A percentile compares a stretch with the other conserved stretches of the same genome.
These are phyloP conservation scores for Conger conger DNA, from an alignment of 2,113 vertebrate genomes.

Conservation along the genomic window DNA sequence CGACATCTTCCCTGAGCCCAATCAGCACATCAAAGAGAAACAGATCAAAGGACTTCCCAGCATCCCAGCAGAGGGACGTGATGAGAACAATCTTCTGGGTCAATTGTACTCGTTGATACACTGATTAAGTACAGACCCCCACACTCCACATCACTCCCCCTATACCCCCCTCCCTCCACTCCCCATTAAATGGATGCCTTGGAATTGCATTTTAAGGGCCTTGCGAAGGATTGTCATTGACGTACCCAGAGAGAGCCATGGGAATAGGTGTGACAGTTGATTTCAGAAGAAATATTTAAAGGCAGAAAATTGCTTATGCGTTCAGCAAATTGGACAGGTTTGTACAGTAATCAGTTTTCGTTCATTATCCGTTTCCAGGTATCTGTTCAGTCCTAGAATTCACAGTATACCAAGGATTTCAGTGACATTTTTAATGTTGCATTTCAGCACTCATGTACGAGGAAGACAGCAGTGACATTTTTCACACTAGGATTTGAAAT, in stretches of 20 bases:
- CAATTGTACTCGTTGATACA: constrained; percentile 15
- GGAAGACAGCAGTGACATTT: neutral
- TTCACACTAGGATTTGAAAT: neutral
- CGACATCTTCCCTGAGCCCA: neutral
- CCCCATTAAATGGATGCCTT: neutral
- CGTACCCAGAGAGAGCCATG: neutral
- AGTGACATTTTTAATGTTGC: neutral
- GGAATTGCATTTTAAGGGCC: constrained; percentile 12
- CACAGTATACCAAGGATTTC: neutral
- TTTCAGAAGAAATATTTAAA: neutral
- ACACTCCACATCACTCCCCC: neutral
- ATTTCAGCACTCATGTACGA: neutral
- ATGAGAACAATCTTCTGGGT: constrained; percentile 16
- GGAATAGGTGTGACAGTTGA: neutral
- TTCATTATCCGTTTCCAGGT: constrained; percentile 1
- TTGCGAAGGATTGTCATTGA: neutral
- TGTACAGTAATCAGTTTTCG: neutral
- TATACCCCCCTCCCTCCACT: neutral
- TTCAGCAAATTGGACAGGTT: neutral
- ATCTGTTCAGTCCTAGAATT: neutral
- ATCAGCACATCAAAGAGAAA: constrained; percentile 22
- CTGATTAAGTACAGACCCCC: neutral
- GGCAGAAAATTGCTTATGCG: neutral
- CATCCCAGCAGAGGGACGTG: neutral
- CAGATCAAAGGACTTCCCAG: constrained; percentile 16